phyloP scores from a whole-genome alignment of 2,113 vertebrate genomes.

The Puma concolor region DNA sequence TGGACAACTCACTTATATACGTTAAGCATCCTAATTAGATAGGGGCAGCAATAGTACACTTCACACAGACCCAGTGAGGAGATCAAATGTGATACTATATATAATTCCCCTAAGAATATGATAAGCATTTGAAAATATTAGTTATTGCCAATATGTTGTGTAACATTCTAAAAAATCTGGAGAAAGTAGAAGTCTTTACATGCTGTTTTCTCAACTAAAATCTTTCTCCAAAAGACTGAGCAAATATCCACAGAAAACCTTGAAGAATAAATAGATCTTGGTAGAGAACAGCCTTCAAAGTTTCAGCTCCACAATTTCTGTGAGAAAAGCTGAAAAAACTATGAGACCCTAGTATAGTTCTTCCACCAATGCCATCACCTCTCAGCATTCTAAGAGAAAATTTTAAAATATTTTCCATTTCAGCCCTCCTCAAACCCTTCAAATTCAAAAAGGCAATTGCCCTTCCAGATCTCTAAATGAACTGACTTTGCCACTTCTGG shows the following conservation, averaged over 20 bases:
- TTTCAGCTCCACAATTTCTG: neutral
- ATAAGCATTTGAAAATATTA: neutral
- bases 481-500: neutral
- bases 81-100: neutral
- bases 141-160: neutral
- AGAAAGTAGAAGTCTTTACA: neutral
- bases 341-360: neutral
- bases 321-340: neutral
- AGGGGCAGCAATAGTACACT: neutral
- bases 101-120: neutral
- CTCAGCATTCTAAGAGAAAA: neutral
- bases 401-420: neutral
- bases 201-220: neutral
- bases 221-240: neutral
- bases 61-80: neutral
- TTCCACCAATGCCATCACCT: neutral
- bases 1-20: neutral
- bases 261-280: neutral
- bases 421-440: neutral
- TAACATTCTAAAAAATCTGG: neutral
- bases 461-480: neutral
- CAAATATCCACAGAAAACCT: neutral
- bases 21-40: neutral
- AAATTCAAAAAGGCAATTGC: neutral
- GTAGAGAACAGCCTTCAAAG: neutral